These are phyloP conservation scores for Phaedon cochleariae DNA, from an alignment of 2,888 invertebrate species.

Conservation along the genomic window DNA sequence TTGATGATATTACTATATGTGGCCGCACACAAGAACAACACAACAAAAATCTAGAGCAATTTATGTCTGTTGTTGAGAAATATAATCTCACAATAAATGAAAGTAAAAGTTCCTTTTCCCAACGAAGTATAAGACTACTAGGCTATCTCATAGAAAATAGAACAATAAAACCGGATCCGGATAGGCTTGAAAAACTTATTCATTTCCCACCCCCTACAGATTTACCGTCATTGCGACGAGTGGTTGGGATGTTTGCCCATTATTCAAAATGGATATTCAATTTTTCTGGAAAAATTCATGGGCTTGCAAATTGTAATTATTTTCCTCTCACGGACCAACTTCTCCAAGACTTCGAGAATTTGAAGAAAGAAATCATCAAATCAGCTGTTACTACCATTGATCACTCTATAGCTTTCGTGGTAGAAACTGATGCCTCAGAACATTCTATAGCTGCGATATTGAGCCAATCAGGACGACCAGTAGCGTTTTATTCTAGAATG, in stretches of 20 bases:
- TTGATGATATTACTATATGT: background rate
- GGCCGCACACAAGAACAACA: background rate
- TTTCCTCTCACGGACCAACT: background rate
- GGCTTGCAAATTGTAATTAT: background rate
- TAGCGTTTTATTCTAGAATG: constrained; percentile 22
- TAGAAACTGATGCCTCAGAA: constrained; percentile 20
- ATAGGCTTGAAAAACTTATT: background rate
- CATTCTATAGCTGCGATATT: constrained; percentile 15
- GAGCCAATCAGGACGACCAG: constrained; percentile 10
- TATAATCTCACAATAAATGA: background rate
- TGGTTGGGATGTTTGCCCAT: constrained; percentile 3
- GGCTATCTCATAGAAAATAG: background rate
- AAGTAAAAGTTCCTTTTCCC: background rate
- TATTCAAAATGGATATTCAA: background rate
- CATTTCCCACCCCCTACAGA: background rate
- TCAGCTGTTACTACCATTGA: constrained; percentile 16
- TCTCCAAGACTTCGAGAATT: background rate
- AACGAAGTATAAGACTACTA: background rate
- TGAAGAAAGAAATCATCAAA: constrained; percentile 20
- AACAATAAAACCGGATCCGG: background rate
- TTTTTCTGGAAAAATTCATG: background rate
- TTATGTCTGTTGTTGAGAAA: background rate
- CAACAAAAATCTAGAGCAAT: background rate
- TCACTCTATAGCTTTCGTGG: constrained; percentile 7
- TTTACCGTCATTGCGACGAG: background rate